A percentile compares a stretch with the other conserved stretches of the same genome.
These are phyloP conservation scores for Austrofundulus limnaeus DNA, from an alignment of 2,113 vertebrate species.

Conservation along the genomic window DNA sequence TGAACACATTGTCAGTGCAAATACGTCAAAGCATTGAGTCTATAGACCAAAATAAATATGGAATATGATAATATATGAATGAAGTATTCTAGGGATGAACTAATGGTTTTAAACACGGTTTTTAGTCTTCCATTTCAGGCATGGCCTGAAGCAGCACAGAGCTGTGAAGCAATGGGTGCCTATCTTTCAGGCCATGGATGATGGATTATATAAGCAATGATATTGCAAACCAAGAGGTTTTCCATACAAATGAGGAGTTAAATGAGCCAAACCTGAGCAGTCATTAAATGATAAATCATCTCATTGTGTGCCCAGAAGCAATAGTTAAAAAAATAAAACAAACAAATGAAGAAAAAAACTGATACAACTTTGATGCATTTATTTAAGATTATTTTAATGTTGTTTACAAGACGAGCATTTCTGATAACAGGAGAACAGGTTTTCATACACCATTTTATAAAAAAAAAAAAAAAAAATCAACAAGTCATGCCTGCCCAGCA, in stretches of 20 bases:
- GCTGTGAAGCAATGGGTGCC: conserved; percentile 28
- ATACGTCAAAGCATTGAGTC: not conserved
- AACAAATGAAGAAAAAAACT: conserved; percentile 6
- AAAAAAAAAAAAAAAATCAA: not conserved
- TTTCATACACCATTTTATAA: conserved; percentile 3
- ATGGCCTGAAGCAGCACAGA: conserved; percentile 23
- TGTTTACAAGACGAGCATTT: conserved; percentile 5
- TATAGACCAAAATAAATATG: conserved; percentile 1
- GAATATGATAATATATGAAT: not conserved
- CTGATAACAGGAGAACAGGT: not conserved
- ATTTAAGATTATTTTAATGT: not conserved
- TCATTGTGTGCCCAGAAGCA: conserved; percentile 19
- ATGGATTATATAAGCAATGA: conserved; percentile 49
- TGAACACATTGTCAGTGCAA: not conserved
- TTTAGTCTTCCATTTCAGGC: conserved; percentile 32
- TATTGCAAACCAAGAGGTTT: conserved; percentile 52
- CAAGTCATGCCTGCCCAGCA: not conserved
- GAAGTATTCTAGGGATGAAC: conserved; percentile 21
- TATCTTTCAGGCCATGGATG: conserved; percentile 38
- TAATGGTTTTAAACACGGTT: conserved; percentile 45
- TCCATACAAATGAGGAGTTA: conserved; percentile 49
- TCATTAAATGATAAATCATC: conserved; percentile 32
- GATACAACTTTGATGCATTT: conserved; percentile 8
- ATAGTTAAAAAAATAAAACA: not conserved
- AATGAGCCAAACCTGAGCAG: conserved; percentile 47